Percentiles rank a stretch among this genome's conserved stretches.
These are phyloP conservation scores for Drosophila meridionalis DNA, from an alignment of 2,888 invertebrate genomes.

Conservation along the genomic window DNA sequence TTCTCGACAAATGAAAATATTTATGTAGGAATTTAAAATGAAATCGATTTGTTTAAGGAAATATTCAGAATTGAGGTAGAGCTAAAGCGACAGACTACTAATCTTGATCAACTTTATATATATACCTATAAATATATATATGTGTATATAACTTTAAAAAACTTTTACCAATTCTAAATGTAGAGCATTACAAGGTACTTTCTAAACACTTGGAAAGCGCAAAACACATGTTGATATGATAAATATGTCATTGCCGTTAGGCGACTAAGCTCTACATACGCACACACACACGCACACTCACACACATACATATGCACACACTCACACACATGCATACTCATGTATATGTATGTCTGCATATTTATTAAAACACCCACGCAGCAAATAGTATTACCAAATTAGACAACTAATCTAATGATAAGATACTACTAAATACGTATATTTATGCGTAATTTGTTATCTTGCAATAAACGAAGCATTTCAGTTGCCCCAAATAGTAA, in stretches of 20 bases:
- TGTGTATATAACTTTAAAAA: neutral
- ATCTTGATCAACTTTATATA: neutral
- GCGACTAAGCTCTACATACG: slow-evolving; percentile 21
- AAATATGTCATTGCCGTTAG: slow-evolving; percentile 55
- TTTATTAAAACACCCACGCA: slow-evolving; percentile 46
- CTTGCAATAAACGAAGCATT: slow-evolving; percentile 19
- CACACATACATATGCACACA: slow-evolving; percentile 10
- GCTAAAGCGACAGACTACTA: neutral
- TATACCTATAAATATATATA: neutral
- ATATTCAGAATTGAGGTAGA: neutral
- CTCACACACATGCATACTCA: slow-evolving; percentile 3
- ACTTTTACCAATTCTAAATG: neutral
- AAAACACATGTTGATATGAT: slow-evolving; percentile 53
- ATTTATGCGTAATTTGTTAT: slow-evolving; percentile 30
- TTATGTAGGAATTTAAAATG: neutral
- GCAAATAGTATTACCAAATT: slow-evolving; percentile 35
- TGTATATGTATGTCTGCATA: slow-evolving; percentile 9
- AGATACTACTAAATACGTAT: slow-evolving; percentile 35
- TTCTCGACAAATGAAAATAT: neutral
- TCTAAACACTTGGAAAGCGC: slow-evolving; percentile 17
- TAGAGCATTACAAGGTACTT: slow-evolving; percentile 5
- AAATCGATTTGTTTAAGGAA: neutral
- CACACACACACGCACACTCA: no score
- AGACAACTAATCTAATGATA: slow-evolving; percentile 44
- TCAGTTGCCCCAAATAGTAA: slow-evolving; percentile 23